Evolutionary conservation across 2,888 invertebrate species (phyloP).

Genomic region (Aricia artaxerxes): DNA sequence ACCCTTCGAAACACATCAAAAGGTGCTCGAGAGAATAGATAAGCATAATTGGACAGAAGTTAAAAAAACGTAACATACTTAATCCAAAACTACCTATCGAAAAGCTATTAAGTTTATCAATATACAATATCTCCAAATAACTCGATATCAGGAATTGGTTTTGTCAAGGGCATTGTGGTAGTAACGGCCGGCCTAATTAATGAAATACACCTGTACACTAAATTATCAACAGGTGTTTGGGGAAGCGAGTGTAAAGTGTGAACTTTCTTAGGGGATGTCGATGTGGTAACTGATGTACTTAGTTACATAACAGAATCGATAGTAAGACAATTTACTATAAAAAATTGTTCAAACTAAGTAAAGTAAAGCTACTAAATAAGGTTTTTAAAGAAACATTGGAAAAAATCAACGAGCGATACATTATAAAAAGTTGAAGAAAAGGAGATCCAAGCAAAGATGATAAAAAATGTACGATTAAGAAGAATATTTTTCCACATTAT

Average conservation of each 20-base stretch:
- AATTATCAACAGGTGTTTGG: constrained; percentile 18
- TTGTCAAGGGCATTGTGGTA: neutral
- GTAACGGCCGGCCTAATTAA: constrained; percentile 2
- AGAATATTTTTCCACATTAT: neutral
- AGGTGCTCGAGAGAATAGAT: neutral
- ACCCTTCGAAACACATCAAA: neutral
- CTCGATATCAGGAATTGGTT: constrained; percentile 8
- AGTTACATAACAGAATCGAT: neutral
- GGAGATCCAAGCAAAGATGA: neutral
- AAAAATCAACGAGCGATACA: neutral
- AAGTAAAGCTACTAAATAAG: neutral
- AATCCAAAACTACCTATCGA: neutral
- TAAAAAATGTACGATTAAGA: neutral
- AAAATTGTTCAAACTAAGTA: neutral
- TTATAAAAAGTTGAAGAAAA: neutral
- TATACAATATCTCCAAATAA: neutral
- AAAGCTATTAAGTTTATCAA: constrained; percentile 10
- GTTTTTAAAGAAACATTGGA: neutral
- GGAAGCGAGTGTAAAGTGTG: neutral
- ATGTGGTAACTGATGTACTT: neutral
- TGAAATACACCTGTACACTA: constrained; percentile 19
- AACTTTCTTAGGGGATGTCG: constrained; percentile 12
- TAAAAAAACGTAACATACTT: neutral
- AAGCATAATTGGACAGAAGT: neutral
- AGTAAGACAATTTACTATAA: neutral